These are phyloP conservation scores for Catharus minimus DNA, from an alignment of 2,113 vertebrate species.

Conservation along the genomic window DNA sequence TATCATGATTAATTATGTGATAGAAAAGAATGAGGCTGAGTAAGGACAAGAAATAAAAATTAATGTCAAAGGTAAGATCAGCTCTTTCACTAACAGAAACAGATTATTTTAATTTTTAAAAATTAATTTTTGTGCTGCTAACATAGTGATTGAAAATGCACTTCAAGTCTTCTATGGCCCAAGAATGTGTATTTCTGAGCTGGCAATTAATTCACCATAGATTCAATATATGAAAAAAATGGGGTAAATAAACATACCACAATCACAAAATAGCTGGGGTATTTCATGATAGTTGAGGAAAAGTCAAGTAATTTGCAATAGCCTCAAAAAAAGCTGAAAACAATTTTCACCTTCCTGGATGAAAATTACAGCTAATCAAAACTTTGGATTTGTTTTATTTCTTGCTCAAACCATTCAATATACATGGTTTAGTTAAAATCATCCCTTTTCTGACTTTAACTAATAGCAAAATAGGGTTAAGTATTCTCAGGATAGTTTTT, in stretches of 20 bases:
- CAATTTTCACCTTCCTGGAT: background rate
- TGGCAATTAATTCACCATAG: background rate
- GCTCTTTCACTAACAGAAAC: background rate
- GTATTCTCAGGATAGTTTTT: background rate
- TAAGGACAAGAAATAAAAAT: background rate
- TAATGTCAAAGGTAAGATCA: background rate
- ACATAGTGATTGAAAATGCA: background rate
- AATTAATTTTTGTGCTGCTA: background rate
- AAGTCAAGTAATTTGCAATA: background rate
- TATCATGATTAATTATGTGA: fast-evolving
- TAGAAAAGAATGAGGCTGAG: background rate
- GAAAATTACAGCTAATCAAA: background rate
- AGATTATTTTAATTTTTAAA: background rate
- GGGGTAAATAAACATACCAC: background rate
- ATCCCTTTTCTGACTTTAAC: background rate
- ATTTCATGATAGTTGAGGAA: background rate
- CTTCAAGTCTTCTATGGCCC: background rate
- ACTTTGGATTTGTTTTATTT: background rate
- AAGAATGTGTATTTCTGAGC: background rate
- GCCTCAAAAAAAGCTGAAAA: background rate
- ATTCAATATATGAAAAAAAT: background rate
- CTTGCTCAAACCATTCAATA: background rate
- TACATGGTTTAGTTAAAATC: background rate
- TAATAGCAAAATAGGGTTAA: background rate
- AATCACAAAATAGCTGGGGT: background rate